Evolutionary conservation across 1,140 invertebrate species (phyloP).

Genomic region (Zaprionus africanus): DNA sequence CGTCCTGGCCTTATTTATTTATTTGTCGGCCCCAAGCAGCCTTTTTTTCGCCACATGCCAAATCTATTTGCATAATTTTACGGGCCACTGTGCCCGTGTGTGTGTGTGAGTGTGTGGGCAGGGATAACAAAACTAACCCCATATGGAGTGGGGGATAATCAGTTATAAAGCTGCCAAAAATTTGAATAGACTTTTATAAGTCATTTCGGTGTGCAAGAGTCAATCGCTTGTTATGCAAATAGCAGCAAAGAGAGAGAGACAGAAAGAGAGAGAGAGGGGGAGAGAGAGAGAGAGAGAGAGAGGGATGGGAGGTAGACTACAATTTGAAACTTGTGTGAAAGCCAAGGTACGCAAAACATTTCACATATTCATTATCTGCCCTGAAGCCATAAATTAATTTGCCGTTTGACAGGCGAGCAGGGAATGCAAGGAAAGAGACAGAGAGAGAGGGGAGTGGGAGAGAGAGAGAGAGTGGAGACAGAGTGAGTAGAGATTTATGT

Average conservation of each 20-base stretch:
- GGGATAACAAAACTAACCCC: conserved; percentile 42
- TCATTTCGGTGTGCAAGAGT: conserved; percentile 34
- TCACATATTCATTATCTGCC: conserved; percentile 9
- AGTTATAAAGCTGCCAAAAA: conserved; percentile 45
- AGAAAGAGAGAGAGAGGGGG: neutral
- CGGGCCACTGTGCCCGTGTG: conserved; percentile 7
- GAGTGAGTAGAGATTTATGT: neutral
- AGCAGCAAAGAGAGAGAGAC: neutral
- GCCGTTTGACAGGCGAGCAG: neutral
- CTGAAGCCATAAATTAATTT: conserved; percentile 6
- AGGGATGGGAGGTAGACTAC: neutral
- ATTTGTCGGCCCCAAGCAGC: conserved; percentile 10
- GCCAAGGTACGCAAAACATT: conserved; percentile 7
- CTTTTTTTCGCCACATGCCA: conserved; percentile 14
- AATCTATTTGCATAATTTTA: conserved; percentile 71
- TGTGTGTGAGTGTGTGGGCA: neutral
- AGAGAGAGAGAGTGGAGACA: neutral
- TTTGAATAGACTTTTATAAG: conserved; percentile 43
- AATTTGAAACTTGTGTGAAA: neutral
- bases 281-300: neutral
- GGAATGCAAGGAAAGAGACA: neutral
- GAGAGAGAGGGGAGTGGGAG: neutral
- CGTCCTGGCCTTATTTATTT: conserved; percentile 13
- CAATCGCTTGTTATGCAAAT: conserved; percentile 37
- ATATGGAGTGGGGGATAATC: conserved; percentile 39